phyloP scores from a whole-genome alignment of 2,797 vertebrate genomes.

The Megalops cyprinoides region DNA sequence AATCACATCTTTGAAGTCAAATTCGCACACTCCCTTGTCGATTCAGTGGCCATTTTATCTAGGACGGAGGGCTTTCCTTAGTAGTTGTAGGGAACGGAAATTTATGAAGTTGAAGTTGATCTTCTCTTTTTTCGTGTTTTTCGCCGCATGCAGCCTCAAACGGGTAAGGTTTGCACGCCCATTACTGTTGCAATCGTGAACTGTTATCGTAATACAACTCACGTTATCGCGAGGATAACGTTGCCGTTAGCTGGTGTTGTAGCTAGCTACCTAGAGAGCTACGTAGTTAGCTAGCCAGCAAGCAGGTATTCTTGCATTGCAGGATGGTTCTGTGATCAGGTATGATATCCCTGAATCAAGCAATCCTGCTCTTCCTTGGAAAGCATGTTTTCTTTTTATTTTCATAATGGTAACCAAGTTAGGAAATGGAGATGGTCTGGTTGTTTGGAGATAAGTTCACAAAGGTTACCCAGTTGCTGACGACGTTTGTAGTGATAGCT shows the following conservation, averaged over 20 bases:
- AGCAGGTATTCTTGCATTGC: not conserved
- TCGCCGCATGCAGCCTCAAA: not conserved
- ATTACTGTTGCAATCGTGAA: too few relatives aligned
- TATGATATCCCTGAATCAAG: not conserved
- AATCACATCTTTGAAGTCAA: slow-evolving; percentile 17
- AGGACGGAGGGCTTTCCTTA: not conserved
- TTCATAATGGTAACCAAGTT: not conserved
- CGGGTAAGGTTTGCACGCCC: not conserved
- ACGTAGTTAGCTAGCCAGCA: not conserved
- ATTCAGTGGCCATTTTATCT: slow-evolving; percentile 34
- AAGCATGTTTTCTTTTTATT: not conserved
- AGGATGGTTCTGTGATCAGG: not conserved
- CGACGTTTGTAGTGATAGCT: too few relatives aligned
- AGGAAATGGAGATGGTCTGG: not conserved
- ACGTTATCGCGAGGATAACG: not conserved
- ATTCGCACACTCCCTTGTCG: slow-evolving; percentile 22
- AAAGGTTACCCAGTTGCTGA: not conserved
- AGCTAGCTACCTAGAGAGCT: not conserved
- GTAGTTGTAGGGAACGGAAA: not conserved
- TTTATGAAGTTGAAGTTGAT: not conserved
- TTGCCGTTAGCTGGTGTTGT: not conserved
- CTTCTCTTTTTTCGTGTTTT: not conserved
- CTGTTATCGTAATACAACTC: too few relatives aligned
- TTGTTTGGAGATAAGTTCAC: not conserved
- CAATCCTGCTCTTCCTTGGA: not conserved